Evolutionary conservation across 2,797 vertebrate species (phyloP).

Genomic region (Siniperca obscura): DNA sequence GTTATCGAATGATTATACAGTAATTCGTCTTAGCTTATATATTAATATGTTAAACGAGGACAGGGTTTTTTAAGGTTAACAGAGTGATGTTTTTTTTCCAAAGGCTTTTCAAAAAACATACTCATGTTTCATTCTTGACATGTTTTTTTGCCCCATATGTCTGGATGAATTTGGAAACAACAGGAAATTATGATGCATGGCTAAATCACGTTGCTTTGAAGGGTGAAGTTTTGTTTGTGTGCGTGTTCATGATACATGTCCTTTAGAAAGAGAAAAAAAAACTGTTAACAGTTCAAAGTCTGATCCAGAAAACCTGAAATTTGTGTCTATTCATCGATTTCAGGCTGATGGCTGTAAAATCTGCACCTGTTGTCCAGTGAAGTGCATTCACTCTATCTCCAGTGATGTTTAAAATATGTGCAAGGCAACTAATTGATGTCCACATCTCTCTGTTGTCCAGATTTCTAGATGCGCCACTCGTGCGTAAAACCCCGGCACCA

Average conservation of each 20-base stretch:
- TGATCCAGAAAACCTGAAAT: neutral
- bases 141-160: neutral
- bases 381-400: neutral
- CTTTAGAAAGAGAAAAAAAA: neutral
- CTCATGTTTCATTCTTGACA: neutral
- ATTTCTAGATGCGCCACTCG: conserved; percentile 38
- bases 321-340: neutral
- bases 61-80: neutral
- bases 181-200: neutral
- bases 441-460: conserved; percentile 45
- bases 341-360: neutral
- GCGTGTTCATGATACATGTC: neutral
- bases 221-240: neutral
- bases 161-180: too few species aligned
- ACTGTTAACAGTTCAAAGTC: neutral
- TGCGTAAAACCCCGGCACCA: conserved; percentile 51
- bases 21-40: neutral
- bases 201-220: neutral
- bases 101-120: neutral
- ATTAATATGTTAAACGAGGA: neutral
- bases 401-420: neutral
- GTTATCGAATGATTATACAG: neutral
- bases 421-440: conserved; percentile 7
- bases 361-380: neutral
- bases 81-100: too few species aligned